phyloP scores from a whole-genome alignment of 2,888 invertebrate genomes.

The Heliconius hortense region DNA sequence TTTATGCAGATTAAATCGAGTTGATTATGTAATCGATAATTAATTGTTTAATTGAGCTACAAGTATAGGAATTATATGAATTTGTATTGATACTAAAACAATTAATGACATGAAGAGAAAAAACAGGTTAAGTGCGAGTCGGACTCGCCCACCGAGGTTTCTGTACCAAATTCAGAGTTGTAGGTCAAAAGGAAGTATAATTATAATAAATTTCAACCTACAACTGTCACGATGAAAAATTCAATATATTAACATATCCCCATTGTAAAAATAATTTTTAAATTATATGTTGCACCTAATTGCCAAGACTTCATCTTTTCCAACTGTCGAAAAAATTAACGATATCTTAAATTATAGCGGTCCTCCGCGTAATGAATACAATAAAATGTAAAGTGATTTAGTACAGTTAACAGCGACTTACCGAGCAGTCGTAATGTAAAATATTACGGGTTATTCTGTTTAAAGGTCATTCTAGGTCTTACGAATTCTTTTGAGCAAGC shows the following conservation, averaged over 20 bases:
- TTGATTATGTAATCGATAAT: constrained; percentile 23
- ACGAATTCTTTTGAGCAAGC: constrained; percentile 5
- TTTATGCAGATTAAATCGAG: constrained; percentile 10
- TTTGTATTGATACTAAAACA: background rate
- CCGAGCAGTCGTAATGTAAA: constrained; percentile 25
- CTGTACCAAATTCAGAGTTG: no score
- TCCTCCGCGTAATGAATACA: constrained; percentile 32
- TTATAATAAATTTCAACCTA: no score
- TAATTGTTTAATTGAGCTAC: constrained; percentile 9
- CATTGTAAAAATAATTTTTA: background rate
- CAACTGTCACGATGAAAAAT: background rate
- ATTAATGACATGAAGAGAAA: background rate
- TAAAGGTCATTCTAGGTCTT: constrained; percentile 7
- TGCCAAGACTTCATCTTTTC: background rate
- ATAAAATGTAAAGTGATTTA: constrained; percentile 33
- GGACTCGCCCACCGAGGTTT: no score
- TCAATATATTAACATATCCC: background rate
- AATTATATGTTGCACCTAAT: background rate
- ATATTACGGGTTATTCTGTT: constrained; percentile 22
- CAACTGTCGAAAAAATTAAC: background rate
- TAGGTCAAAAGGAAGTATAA: no score
- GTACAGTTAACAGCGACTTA: constrained; percentile 30
- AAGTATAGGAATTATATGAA: background rate
- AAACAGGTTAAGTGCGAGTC: no score
- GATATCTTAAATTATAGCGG: constrained; percentile 17